Evolutionary conservation across 2,797 vertebrate species (phyloP), one percentile per base, ranked within the genome.

Genomic region (Mormyrops boulengeri): DNA sequence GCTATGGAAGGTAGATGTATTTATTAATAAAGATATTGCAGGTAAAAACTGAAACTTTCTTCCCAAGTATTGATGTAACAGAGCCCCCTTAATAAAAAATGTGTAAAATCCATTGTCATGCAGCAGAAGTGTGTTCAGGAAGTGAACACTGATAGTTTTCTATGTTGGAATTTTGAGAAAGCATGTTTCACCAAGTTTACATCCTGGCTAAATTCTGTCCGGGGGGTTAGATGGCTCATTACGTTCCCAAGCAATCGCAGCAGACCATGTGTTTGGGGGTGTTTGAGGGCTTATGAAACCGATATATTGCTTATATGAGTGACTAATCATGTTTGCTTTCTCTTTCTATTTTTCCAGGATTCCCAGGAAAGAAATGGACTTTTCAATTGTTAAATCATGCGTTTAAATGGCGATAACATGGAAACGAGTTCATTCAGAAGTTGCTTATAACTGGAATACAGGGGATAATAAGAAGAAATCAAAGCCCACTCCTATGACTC

Each of bases 371-470:
- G 91, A 92, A 91, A 91, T 91, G 88, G 85, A 91, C 91, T 87
- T 69, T 44, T 90, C 91, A 91, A 87, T 69, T 89, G 2, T n/a
- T 77, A 60, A 30, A 87, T 77, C 38, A n/a, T 77, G n/a, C 49
- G 80, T 90, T 90, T 95, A 95, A 95, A 96, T 95, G 96, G 96
- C 92, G 87, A 88, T 93, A 92, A 90, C 89, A 92, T 91, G 92
- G 91, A 91, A 89, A 92, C 93, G 93, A 93, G 84, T 88, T 84
- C 88, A 93, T 91, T 91, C 91, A 91, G 93, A 88, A 92, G 93
- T 92, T 88, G 53, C 89, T 93, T 90, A 19, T 66, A 66, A 93
- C 88, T 82, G 91, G 91, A 89, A 93, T 92, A 57, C 89, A 57
- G 94, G 92, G 88, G 89, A 92, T 92, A 89, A 91, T 84, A 87